These are phyloP conservation scores for Phycodurus eques DNA, from an alignment of 2,113 vertebrate genomes.

Conservation along the genomic window DNA sequence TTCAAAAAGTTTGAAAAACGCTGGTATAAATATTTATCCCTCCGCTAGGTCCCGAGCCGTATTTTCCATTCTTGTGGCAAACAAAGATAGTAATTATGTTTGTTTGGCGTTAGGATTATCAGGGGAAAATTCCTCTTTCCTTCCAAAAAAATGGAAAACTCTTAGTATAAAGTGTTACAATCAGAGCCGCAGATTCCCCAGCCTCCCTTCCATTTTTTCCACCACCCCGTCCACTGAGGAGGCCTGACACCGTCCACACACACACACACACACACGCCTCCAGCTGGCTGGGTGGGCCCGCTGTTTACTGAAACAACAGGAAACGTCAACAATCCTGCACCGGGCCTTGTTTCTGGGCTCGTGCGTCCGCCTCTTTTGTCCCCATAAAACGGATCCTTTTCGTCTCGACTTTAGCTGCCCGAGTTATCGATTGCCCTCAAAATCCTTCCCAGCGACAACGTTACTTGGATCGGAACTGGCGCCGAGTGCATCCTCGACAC, in stretches of 20 bases:
- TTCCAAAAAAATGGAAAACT: no score
- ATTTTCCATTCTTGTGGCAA: no score
- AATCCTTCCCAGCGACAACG: slow-evolving; percentile 17
- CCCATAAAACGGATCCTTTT: neutral
- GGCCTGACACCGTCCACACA: slow-evolving; percentile 32
- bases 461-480: slow-evolving; percentile 10
- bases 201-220: neutral
- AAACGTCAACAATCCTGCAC: slow-evolving; percentile 44
- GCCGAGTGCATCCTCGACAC: slow-evolving; percentile 16
- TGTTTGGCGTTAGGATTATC: no score
- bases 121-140: no score
- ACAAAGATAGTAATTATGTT: no score
- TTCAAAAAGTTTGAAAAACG: no score
- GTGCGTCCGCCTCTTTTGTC: neutral
- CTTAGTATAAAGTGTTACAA: no score
- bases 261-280: slow-evolving; percentile 5
- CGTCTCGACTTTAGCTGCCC: neutral
- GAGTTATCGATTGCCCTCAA: neutral
- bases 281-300: slow-evolving; percentile 52
- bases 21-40: no score
- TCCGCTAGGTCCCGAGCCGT: no score
- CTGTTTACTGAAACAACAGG: slow-evolving; percentile 62
- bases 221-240: slow-evolving; percentile 32
- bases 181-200: no score
- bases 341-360: neutral